Evolutionary conservation across 2,113 vertebrate genomes (phyloP), one percentile per base, ranked within the genome.

Genomic region (Cervus canadensis): DNA sequence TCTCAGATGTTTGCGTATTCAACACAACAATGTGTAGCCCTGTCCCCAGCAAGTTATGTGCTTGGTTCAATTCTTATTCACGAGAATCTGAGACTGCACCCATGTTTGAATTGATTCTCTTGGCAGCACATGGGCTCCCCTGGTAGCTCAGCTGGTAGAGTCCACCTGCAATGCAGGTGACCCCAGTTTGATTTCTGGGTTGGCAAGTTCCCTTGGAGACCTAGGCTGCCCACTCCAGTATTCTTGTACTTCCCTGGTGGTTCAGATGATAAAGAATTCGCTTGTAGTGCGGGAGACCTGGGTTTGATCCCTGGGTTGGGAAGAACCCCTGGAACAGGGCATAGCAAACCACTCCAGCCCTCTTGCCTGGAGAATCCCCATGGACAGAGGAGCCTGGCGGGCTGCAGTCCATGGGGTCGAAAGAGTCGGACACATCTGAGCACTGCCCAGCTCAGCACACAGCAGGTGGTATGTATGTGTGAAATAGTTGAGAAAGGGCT

Each of bases 391-490:
- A 40, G 5, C 67, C 67, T 40, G 36, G 36, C 0, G 3, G 36
- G 67, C 36, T 74, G 6, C 64, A 21, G 9, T 71, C 30, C 64
- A 40, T 74, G 67, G 67, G 10, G 36, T 74, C 1, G 1, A 40
- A 40, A 74, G 36, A 40, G 19, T 23, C 10, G 1, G n/a, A 74
- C 36, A 74, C 36, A 25, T 5, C 67, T 74, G 67, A 25, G 36
- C n/a, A 36, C 64, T 23, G n/a, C 67, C 23, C 10, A 71, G 67
- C n/a, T 23, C 19, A 74, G 67, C 19, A 40, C 36, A 40, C 36
- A 74, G 36, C 11, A 15, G 14, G 15, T 25, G 9, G 9, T 4
- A 26, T 25, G 0, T 12, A 2, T 40, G 1, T 36, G 17, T 26
- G 43, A 67, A 59, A 52, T 62, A 19, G 40, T 81, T 92, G 88